These are phyloP conservation scores for Aplodontia rufa DNA, from an alignment of 2,113 vertebrate species.

Conservation along the genomic window DNA sequence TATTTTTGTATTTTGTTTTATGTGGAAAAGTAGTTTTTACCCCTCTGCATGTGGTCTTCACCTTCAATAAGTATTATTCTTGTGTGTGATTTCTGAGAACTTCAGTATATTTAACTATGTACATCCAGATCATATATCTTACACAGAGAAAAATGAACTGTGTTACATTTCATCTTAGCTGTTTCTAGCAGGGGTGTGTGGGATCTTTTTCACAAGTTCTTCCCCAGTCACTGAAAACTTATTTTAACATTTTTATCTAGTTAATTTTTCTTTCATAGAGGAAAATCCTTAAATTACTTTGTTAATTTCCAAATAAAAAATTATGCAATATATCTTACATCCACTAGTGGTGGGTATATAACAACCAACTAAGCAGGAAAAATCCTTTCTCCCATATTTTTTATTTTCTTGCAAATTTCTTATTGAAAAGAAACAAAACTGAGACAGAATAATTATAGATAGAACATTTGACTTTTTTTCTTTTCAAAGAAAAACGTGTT, in stretches of 20 bases:
- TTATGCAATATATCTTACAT: not conserved
- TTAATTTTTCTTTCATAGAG: constrained; percentile 25
- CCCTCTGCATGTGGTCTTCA: not conserved
- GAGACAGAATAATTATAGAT: not conserved
- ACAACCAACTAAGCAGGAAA: not conserved
- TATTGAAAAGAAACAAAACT: constrained; percentile 15
- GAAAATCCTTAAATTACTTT: no score
- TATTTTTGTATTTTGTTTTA: constrained; percentile 10
- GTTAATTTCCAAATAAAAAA: constrained; percentile 22
- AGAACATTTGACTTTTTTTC: not conserved
- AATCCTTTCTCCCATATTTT: not conserved
- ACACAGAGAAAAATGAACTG: not conserved
- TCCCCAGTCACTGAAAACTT: not conserved
- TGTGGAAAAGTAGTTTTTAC: constrained; percentile 5
- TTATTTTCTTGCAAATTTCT: not conserved
- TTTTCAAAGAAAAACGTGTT: constrained; percentile 1
- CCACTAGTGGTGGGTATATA: not conserved
- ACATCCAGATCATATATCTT: not conserved
- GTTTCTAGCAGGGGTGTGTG: not conserved
- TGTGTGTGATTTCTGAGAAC: not conserved
- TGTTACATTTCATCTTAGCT: not conserved
- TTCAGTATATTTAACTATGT: not conserved
- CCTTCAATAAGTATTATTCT: not conserved
- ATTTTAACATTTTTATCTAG: not conserved
- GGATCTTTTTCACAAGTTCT: not conserved